Evolutionary conservation across 2,113 vertebrate genomes (phyloP).

Genomic region (Hipposideros armiger): DNA sequence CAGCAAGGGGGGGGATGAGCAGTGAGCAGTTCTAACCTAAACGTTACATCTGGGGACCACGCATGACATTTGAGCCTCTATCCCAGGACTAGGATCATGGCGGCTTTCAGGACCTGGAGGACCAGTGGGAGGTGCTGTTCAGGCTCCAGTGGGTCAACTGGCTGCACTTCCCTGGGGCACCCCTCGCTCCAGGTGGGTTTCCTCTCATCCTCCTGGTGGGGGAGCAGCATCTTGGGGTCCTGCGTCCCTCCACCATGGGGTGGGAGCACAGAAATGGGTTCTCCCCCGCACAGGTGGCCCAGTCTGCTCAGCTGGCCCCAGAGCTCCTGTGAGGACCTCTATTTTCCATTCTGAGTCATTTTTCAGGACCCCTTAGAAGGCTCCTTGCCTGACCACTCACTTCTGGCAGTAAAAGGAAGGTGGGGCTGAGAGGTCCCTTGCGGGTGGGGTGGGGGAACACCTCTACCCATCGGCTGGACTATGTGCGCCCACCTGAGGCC

Average conservation of each 20-base stretch:
- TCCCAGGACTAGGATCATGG: rapidly evolving
- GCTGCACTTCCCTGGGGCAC: rapidly evolving
- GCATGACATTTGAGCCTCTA: rapidly evolving
- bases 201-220: neutral
- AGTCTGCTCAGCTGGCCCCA: neutral
- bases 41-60: neutral
- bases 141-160: neutral
- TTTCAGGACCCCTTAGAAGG: neutral
- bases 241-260: rapidly evolving
- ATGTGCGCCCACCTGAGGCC: neutral
- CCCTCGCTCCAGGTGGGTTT: rapidly evolving
- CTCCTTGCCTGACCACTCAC: neutral
- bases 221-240: neutral
- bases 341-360: neutral
- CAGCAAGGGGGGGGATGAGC: rapidly evolving
- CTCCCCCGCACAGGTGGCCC: neutral
- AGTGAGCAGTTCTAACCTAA: neutral
- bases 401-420: neutral
- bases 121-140: neutral
- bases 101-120: neutral
- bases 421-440: neutral
- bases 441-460: rapidly evolving
- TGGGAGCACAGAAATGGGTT: neutral
- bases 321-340: neutral
- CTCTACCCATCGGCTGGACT: neutral